Evolutionary conservation across 2,888 invertebrate species (phyloP).

Genomic region (Carcina quercana): DNA sequence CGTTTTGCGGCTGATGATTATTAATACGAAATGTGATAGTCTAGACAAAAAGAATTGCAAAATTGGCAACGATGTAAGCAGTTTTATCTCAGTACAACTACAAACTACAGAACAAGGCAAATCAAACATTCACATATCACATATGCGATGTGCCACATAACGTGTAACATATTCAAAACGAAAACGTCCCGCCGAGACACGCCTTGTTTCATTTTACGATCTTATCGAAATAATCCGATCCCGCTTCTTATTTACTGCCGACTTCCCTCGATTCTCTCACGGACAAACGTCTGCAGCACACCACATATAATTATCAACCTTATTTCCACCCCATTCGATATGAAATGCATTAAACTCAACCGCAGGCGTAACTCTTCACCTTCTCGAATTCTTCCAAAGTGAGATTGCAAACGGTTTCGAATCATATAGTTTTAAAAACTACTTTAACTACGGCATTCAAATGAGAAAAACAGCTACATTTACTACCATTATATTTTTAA

Average conservation of each 20-base stretch:
- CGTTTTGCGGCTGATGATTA: too few relatives aligned
- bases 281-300: constrained; percentile 28
- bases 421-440: constrained; percentile 34
- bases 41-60: too few relatives aligned
- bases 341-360: constrained; percentile 39
- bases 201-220: constrained; percentile 73
- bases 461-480: not conserved
- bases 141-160: constrained; percentile 39
- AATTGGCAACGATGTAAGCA: too few relatives aligned
- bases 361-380: constrained; percentile 38
- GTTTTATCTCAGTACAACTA: too few relatives aligned
- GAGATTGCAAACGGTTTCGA: constrained; percentile 29
- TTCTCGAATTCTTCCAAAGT: constrained; percentile 30
- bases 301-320: constrained; percentile 45
- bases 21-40: too few relatives aligned
- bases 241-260: constrained; percentile 69
- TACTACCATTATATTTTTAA: too few relatives aligned
- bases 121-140: constrained; percentile 42
- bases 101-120: constrained; percentile 33
- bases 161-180: constrained; percentile 55
- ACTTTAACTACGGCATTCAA: too few relatives aligned
- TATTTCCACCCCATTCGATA: constrained; percentile 36
- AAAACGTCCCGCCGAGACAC: constrained; percentile 57
- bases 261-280: constrained; percentile 57
- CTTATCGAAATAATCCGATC: constrained; percentile 74